Conservation (phyloP, 53 echinoderm and acorn worm species). For the Stichopus horrens region DNA sequence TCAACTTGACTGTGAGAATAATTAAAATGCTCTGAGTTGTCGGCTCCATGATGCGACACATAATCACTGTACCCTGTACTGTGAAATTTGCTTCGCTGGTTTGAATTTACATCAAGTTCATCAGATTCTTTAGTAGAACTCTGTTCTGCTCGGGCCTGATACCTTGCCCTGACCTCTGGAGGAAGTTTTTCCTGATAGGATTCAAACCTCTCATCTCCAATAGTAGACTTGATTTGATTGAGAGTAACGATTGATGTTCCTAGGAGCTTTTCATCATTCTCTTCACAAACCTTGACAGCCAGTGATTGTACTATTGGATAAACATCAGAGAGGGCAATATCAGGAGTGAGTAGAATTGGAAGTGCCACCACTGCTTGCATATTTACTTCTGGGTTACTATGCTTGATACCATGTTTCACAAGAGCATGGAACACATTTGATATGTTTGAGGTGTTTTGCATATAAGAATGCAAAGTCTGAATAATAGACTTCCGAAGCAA, state of each 20-base stretch:
- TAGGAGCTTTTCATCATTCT: conserved; percentile 62
- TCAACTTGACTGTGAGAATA: background rate
- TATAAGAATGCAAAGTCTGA: conserved; percentile 88
- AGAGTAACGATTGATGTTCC: conserved; percentile 68
- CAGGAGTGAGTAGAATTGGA: conserved; percentile 82
- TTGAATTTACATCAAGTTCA: conserved; percentile 40
- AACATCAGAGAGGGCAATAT: conserved; percentile 81
- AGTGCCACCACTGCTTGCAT: conserved; percentile 78
- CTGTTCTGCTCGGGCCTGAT: background rate
- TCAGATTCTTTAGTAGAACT: conserved; percentile 1
- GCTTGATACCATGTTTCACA: conserved; percentile 84
- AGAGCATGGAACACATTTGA: conserved; percentile 77
- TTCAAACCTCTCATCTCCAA: conserved; percentile 81
- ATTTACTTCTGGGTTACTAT: conserved; percentile 78
- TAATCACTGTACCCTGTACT: background rate
- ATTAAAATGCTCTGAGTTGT: conserved; percentile 17
- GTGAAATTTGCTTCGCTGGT: background rate
- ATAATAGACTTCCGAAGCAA: conserved; percentile 81
- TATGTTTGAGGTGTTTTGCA: conserved; percentile 85
- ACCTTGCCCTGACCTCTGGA: conserved; percentile 53
- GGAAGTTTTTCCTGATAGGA: conserved; percentile 73
- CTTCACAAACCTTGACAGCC: conserved; percentile 73
- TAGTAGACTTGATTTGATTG: conserved; percentile 72
- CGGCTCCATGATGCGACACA: background rate
- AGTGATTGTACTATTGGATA: conserved; percentile 76